Conservation (phyloP, 64 coral and sea anemone species). For the Porites lutea region DNA sequence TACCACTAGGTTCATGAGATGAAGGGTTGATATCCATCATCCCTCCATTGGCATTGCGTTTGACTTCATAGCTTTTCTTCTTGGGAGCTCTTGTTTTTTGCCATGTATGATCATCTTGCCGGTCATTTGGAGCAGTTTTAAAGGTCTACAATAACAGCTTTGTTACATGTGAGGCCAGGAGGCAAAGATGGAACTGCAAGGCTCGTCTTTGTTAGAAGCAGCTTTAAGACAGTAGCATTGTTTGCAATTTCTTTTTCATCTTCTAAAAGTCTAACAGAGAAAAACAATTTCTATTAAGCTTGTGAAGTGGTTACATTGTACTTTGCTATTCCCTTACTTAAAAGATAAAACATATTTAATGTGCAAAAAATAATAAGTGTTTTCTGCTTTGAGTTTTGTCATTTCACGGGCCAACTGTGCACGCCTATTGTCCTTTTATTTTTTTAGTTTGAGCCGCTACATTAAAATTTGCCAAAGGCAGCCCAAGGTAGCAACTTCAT, state of each 20-base stretch:
- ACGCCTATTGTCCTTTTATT: too few species aligned
- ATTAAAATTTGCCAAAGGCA: too few species aligned
- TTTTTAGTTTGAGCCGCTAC: too few species aligned
- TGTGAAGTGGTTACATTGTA: too few species aligned
- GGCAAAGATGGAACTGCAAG: slow-evolving; percentile 10
- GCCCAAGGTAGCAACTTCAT: too few species aligned
- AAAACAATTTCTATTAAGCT: background rate
- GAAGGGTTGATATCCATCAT: slow-evolving; percentile 42
- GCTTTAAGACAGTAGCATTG: slow-evolving; percentile 34
- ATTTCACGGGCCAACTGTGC: too few species aligned
- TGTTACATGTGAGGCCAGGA: slow-evolving; percentile 28
- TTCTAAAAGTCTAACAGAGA: slow-evolving; percentile 24
- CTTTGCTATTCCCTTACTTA: too few species aligned
- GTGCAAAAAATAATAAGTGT: too few species aligned
- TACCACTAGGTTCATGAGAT: slow-evolving; percentile 12
- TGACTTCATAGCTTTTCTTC: slow-evolving; percentile 39
- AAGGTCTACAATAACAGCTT: slow-evolving; percentile 47
- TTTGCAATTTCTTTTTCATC: slow-evolving; percentile 31
- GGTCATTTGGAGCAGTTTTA: slow-evolving; percentile 10
- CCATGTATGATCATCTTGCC: slow-evolving; percentile 63
- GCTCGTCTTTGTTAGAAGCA: slow-evolving; percentile 13
- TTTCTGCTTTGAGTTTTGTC: too few species aligned
- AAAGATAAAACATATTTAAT: too few species aligned
- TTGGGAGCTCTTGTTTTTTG: slow-evolving; percentile 37
- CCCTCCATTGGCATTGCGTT: slow-evolving; percentile 40